These are phyloP conservation scores for Mustela nigripes DNA, from an alignment of 2,113 vertebrate species.

Conservation along the genomic window DNA sequence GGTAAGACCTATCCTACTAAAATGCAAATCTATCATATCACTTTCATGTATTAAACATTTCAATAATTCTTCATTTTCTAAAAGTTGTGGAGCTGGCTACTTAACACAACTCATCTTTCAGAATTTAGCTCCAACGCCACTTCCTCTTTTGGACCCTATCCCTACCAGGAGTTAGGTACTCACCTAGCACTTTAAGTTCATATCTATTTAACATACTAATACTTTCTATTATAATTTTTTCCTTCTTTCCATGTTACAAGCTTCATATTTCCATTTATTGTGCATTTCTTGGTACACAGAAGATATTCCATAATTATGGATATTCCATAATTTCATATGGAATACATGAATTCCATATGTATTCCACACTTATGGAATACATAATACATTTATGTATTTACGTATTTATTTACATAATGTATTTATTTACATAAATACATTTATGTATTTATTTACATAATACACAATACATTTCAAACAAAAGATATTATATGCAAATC, in stretches of 20 bases:
- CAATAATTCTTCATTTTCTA: background rate
- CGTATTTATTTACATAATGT: too few relatives aligned
- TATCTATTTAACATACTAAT: background rate
- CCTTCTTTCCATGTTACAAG: background rate
- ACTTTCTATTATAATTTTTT: background rate
- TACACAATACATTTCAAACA: background rate
- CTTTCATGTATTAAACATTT: background rate
- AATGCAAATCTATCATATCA: background rate
- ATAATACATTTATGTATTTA: too few relatives aligned
- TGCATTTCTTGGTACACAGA: background rate
- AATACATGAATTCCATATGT: too few relatives aligned
- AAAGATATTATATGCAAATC: background rate
- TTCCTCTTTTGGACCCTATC: background rate
- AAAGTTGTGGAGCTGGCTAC: background rate
- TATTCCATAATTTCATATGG: too few relatives aligned
- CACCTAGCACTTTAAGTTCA: background rate
- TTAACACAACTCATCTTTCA: background rate
- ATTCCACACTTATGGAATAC: too few relatives aligned
- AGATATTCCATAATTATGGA: background rate
- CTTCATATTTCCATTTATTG: background rate
- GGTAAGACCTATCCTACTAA: background rate
- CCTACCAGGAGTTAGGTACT: background rate
- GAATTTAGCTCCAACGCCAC: background rate
- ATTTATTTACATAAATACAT: too few relatives aligned
- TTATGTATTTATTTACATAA: too few relatives aligned